Evolutionary conservation across 2,113 vertebrate species (phyloP).

Genomic region (Platycercus adscitus): DNA sequence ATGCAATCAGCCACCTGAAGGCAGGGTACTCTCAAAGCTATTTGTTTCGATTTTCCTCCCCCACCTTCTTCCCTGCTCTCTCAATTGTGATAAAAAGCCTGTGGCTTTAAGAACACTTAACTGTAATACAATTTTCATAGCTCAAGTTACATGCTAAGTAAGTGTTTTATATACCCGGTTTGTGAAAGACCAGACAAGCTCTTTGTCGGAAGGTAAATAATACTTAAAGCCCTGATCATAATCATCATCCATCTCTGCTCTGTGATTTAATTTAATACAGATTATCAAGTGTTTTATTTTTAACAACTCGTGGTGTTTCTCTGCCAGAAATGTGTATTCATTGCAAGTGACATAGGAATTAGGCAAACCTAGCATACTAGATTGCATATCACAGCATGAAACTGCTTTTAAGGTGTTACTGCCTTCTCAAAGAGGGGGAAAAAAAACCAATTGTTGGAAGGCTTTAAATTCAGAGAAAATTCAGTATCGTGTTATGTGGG

Average conservation of each 20-base stretch:
- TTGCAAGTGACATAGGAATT: not conserved
- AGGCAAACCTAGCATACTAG: not conserved
- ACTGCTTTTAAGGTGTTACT: not conserved
- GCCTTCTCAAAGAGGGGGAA: not conserved
- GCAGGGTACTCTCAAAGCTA: not conserved
- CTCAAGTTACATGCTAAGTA: conserved; percentile 58
- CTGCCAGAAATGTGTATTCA: not conserved
- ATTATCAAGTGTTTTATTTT: conserved; percentile 34
- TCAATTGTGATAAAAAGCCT: conserved; percentile 47
- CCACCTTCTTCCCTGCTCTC: not conserved
- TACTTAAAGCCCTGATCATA: conserved; percentile 5
- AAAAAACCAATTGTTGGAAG: not conserved
- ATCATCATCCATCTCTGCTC: not conserved
- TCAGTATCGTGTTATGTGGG: not conserved
- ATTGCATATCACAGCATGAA: not conserved
- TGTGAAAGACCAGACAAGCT: conserved; percentile 53
- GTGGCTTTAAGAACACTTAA: conserved; percentile 57
- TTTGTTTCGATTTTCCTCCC: conserved; percentile 18
- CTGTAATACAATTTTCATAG: conserved; percentile 55
- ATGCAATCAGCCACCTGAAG: not conserved
- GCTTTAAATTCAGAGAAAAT: not conserved
- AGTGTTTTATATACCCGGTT: conserved; percentile 45
- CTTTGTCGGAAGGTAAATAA: conserved; percentile 65
- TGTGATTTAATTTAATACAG: not conserved
- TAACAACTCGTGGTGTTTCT: not conserved